A percentile compares a stretch with the other conserved stretches of the same genome.
phyloP scores from a whole-genome alignment of 1,140 invertebrate species.

The Lycorma delicatula region DNA sequence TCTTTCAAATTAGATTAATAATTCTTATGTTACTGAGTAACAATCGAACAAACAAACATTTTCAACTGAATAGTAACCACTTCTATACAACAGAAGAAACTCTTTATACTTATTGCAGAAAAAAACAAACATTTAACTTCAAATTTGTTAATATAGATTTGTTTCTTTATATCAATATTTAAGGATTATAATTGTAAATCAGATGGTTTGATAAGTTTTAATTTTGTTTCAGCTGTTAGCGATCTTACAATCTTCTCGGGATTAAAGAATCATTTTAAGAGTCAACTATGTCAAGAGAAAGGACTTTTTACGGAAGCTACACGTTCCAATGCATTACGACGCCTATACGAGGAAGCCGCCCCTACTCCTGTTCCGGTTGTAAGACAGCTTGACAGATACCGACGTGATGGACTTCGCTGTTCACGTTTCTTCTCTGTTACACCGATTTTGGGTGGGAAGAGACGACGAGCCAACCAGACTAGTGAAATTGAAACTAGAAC shows the following conservation, averaged over 20 bases:
- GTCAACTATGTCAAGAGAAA: constrained; percentile 49
- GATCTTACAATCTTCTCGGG: constrained; percentile 72
- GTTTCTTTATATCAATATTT: not conserved
- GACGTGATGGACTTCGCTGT: constrained; percentile 45
- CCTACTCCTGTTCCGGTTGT: constrained; percentile 39
- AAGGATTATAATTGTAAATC: not conserved
- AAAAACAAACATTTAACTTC: too few relatives aligned
- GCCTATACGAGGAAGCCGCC: constrained; percentile 63
- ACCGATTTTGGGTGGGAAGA: constrained; percentile 58
- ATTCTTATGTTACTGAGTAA: too few relatives aligned
- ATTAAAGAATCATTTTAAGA: constrained; percentile 61
- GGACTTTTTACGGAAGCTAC: constrained; percentile 59
- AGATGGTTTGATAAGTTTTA: not conserved
- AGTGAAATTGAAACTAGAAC: constrained; percentile 81
- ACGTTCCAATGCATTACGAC: constrained; percentile 54
- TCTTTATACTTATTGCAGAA: too few relatives aligned
- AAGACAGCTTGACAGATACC: constrained; percentile 41
- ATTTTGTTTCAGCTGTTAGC: constrained; percentile 64
- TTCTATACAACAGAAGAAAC: too few relatives aligned
- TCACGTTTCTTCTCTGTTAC: constrained; percentile 63
- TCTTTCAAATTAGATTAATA: too few relatives aligned
- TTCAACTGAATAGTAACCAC: too few relatives aligned
- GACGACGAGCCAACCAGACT: constrained; percentile 58
- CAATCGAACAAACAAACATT: too few relatives aligned
- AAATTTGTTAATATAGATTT: too few relatives aligned